Percentiles rank a stretch among this genome's conserved stretches.
Conservation (phyloP, 2,113 vertebrate genomes). For the Dicentrarchus labrax region DNA sequence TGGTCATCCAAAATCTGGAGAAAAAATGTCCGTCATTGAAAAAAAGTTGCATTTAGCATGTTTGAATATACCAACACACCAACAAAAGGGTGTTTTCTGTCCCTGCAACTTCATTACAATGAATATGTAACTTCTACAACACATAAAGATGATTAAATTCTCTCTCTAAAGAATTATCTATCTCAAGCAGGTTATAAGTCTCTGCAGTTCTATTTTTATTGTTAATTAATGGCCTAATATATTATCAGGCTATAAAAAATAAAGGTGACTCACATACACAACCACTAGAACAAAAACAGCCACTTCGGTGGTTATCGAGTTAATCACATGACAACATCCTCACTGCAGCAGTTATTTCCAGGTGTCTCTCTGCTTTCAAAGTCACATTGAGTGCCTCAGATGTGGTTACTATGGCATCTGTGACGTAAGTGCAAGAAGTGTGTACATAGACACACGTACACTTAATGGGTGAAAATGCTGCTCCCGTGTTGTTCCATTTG, state of each 20-base stretch:
- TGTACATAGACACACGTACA: neutral
- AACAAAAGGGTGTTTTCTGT: too few relatives aligned
- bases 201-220: neutral
- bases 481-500: constrained; percentile 17
- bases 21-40: neutral
- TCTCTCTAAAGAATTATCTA: neutral
- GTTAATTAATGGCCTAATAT: neutral
- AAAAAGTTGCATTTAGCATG: neutral
- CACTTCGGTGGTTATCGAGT: neutral
- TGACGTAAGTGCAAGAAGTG: constrained; percentile 30
- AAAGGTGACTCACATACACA: neutral
- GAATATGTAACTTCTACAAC: too few relatives aligned
- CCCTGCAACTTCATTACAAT: too few relatives aligned
- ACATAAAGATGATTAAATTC: neutral
- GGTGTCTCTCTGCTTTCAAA: neutral
- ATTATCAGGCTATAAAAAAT: neutral
- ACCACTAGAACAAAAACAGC: neutral
- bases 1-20: neutral
- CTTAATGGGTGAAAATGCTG: constrained; percentile 30
- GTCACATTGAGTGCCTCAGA: constrained; percentile 5
- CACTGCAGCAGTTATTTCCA: neutral
- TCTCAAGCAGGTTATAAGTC: too few relatives aligned
- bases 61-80: neutral
- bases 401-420: constrained; percentile 20
- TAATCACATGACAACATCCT: neutral